Conservation (phyloP, 2,797 vertebrate species). For the Ibycter americanus region DNA sequence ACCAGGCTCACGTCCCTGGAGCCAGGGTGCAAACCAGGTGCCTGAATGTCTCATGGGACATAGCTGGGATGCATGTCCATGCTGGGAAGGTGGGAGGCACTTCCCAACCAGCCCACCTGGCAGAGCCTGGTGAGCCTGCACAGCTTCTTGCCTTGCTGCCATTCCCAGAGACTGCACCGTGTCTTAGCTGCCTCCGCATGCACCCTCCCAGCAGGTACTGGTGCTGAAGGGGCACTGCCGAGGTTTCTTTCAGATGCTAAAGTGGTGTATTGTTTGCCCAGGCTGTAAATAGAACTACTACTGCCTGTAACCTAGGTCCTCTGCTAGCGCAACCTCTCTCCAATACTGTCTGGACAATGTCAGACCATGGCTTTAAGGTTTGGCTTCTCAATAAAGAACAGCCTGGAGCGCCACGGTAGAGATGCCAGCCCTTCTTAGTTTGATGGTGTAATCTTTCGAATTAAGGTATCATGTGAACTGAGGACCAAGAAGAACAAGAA, state of each 20-base stretch:
- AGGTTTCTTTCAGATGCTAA: neutral
- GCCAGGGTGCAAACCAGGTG: rapidly evolving
- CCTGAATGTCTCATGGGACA: neutral
- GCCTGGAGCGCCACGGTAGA: neutral
- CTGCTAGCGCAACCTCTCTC: neutral
- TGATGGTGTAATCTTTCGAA: neutral
- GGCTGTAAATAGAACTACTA: neutral
- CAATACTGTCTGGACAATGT: neutral
- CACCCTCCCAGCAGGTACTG: neutral
- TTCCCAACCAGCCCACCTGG: neutral
- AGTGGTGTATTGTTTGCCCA: neutral
- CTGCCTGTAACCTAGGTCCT: neutral
- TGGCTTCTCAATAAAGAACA: neutral
- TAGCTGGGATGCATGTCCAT: neutral
- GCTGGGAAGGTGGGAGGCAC: neutral
- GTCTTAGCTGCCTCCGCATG: neutral
- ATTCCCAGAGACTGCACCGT: neutral
- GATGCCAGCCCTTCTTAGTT: neutral
- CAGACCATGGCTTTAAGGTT: neutral
- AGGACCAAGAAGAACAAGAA: neutral
- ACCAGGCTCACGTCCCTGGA: neutral
- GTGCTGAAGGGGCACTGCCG: neutral
- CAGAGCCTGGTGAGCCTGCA: neutral
- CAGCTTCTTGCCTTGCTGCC: neutral
- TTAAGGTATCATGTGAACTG: neutral